Percentiles rank a stretch among this genome's conserved stretches.
Conservation (phyloP, 2,888 invertebrate genomes). For the Caenorhabditis panamensis region DNA sequence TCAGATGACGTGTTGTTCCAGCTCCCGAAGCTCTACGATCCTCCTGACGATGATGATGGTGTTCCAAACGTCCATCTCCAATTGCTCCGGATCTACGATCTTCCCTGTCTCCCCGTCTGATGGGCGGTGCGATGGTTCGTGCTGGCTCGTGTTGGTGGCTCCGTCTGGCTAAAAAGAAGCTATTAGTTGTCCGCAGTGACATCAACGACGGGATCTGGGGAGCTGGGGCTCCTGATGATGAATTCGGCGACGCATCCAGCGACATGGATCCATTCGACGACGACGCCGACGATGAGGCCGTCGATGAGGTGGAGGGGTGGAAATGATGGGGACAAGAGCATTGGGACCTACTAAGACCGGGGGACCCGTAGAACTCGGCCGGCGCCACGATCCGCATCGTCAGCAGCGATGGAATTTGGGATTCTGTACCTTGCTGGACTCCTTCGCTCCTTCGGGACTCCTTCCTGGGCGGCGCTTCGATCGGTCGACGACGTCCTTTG, state of each 20-base stretch:
- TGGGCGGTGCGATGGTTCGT: slow-evolving; percentile 24
- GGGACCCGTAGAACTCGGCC: slow-evolving; percentile 3
- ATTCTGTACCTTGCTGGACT: slow-evolving; percentile 40
- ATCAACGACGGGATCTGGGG: slow-evolving; percentile 52
- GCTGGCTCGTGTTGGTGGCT: slow-evolving; percentile 8
- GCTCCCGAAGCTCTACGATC: too few relatives aligned
- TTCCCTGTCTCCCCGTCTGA: slow-evolving; percentile 3
- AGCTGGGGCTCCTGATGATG: slow-evolving; percentile 22
- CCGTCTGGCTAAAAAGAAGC: slow-evolving; percentile 52
- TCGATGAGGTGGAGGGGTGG: background rate
- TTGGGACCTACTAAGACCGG: slow-evolving; percentile 21
- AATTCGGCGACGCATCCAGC: slow-evolving; percentile 45
- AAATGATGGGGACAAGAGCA: slow-evolving; percentile 41
- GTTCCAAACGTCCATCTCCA: too few relatives aligned
- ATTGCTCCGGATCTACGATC: slow-evolving; percentile 9
- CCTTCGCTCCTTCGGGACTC: slow-evolving; percentile 17
- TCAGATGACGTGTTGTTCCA: too few relatives aligned
- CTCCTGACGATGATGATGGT: background rate
- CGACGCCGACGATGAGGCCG: slow-evolving; percentile 21
- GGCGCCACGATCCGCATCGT: slow-evolving; percentile 54
- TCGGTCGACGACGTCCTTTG: slow-evolving; percentile 13
- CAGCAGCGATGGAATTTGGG: slow-evolving; percentile 52
- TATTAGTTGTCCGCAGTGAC: slow-evolving; percentile 55
- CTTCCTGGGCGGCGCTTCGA: slow-evolving; percentile 8
- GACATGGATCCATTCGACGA: slow-evolving; percentile 30